A percentile compares a stretch with the other conserved stretches of the same genome.
These are phyloP conservation scores for Pogonus chalceus DNA, from an alignment of 1,140 invertebrate species.

Conservation along the genomic window DNA sequence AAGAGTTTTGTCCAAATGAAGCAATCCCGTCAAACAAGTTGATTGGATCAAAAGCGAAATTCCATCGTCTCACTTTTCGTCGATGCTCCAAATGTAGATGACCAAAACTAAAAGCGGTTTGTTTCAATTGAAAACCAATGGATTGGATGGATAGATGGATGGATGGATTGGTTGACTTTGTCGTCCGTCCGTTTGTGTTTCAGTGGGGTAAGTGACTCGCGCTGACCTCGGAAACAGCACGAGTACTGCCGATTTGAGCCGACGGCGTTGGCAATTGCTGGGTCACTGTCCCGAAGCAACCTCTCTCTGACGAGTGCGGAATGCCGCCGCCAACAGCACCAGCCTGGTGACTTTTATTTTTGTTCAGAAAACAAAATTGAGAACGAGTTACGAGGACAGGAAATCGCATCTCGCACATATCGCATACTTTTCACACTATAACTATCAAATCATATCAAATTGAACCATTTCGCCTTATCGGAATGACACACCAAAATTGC, in stretches of 20 bases:
- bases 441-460: background rate
- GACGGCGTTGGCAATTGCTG: constrained; percentile 12
- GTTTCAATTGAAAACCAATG: no score
- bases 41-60: constrained; percentile 15
- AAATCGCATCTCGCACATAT: constrained; percentile 10
- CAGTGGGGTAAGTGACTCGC: constrained; percentile 31
- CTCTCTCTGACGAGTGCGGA: constrained; percentile 13
- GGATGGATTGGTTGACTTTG: no score
- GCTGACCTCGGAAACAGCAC: constrained; percentile 25
- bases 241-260: constrained; percentile 8
- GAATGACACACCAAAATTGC: constrained; percentile 9
- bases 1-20: background rate
- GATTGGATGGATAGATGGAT: no score
- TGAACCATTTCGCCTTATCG: constrained; percentile 5
- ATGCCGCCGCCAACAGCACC: constrained; percentile 5
- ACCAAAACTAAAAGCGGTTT: no score
- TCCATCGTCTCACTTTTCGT: constrained; percentile 23
- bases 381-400: constrained; percentile 17
- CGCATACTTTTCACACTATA: constrained; percentile 1
- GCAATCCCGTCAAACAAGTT: constrained; percentile 5
- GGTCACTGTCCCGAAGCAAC: constrained; percentile 30
- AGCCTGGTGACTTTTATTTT: constrained; percentile 13
- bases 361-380: constrained; percentile 13
- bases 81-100: constrained; percentile 8
- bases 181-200: constrained; percentile 24